Base-by-base conservation (phyloP, 2,113 vertebrate species). In the Sylvicapra grimmia region DNA sequence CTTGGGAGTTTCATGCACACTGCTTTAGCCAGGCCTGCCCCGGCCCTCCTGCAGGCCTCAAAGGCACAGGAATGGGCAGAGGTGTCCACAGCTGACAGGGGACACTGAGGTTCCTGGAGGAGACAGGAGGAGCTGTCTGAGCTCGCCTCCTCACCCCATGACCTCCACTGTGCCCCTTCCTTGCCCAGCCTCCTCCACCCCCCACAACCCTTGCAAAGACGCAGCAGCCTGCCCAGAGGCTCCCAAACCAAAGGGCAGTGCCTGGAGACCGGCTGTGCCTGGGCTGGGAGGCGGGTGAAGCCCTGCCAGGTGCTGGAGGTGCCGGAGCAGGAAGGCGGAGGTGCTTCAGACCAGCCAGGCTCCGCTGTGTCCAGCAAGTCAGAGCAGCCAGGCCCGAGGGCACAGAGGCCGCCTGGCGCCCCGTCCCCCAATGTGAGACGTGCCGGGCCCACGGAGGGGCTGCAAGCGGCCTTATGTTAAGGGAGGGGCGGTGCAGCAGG, bases 61-160 rank as follows among this genome's bases (percentile, higher is more conserved):
- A 0, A 1, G 1, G 9, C 5, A 40, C 2, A 4, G 18, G 2
- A 44, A 25, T 6, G 36, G 65, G n/a, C 2, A 0, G 16, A 9
- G 33, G 65, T 36, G 65, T 36, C n/a, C 18, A 36, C n/a, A 36
- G 65, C 65, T 72, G 68, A 23, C 5, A 0, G n/a, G 68, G 36
- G 5, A 40, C 36, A 23, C 68, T 23, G n/a, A 75, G 68, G 68
- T 8, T 75, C 36, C 68, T 23, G 53, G 65, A 89, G 54, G 31
- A 86, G 40, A 44, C 40, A 44, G 40, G 5, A 4, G 40, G 40
- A 44, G 40, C 40, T 44, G 40, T 44, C 40, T 44, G 40, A 44
- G 40, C 40, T 44, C 40, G 40, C 40, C 40, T 44, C 90, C 59
- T 86, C 2, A 16, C 27, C 40, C 47, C 18, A 6, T 47, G 0